Evolutionary conservation across 2,888 invertebrate genomes (phyloP).

Genomic region (Ramazzottius varieornatus): DNA sequence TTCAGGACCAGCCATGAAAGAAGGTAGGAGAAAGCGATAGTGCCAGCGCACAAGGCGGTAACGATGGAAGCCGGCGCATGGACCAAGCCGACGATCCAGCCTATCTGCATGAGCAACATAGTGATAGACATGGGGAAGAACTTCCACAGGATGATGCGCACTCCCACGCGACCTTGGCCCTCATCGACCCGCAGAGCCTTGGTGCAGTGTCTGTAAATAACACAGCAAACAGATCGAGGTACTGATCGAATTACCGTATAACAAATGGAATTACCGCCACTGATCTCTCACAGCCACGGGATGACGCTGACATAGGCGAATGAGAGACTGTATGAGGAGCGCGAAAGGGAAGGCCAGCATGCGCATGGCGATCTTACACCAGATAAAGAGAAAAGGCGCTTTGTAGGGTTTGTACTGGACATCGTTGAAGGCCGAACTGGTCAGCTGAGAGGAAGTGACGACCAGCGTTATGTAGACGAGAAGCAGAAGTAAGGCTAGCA

Average conservation of each 20-base stretch:
- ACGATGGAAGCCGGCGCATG: slow-evolving; percentile 1
- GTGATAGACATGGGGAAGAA: background rate
- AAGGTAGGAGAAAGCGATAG: background rate
- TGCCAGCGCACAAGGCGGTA: background rate
- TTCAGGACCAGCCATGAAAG: slow-evolving; percentile 1
- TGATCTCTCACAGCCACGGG: background rate
- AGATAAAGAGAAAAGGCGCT: background rate
- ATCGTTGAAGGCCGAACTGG: background rate
- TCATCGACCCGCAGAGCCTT: background rate
- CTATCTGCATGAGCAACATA: background rate
- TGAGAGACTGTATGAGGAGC: background rate
- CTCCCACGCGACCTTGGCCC: background rate
- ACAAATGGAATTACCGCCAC: background rate
- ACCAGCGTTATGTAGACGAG: background rate
- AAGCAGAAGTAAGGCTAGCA: background rate
- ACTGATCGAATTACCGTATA: no score
- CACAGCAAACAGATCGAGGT: background rate
- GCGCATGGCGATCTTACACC: background rate
- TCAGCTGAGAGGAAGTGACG: background rate
- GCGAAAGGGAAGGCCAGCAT: background rate
- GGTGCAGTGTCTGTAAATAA: background rate
- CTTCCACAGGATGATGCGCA: background rate
- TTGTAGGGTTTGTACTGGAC: background rate
- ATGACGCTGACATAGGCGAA: background rate
- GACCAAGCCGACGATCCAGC: background rate